phyloP scores from a whole-genome alignment of 1,140 invertebrate genomes.

The Drosophila subobscura region DNA sequence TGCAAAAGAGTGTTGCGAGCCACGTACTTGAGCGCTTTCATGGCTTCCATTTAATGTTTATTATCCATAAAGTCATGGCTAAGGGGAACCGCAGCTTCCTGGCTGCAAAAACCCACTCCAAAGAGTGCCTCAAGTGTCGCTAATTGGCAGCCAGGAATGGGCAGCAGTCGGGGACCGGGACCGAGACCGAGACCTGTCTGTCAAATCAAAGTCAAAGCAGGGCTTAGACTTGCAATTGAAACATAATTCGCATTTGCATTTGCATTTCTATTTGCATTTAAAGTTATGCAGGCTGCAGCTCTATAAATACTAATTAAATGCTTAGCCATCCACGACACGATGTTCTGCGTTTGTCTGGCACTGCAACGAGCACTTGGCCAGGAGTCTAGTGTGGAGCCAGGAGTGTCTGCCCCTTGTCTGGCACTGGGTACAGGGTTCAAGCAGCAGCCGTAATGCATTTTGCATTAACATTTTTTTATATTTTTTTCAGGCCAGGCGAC shows the following conservation, averaged over 20 bases:
- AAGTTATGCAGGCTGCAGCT: constrained; percentile 56
- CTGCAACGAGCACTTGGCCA: constrained; percentile 47
- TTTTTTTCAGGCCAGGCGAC: constrained; percentile 19
- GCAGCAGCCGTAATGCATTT: constrained; percentile 73
- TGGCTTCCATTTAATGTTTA: constrained; percentile 36
- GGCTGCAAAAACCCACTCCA: constrained; percentile 4
- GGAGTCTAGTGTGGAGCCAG: constrained; percentile 29
- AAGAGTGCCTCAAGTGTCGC: constrained; percentile 7
- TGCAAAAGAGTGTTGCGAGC: constrained; percentile 6
- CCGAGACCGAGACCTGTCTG: constrained; percentile 3
- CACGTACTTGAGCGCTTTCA: constrained; percentile 14
- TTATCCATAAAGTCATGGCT: constrained; percentile 9
- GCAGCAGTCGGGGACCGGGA: not conserved
- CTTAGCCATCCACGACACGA: constrained; percentile 43
- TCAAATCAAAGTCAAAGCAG: constrained; percentile 24
- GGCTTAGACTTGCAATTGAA: constrained; percentile 38
- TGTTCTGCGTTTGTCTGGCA: constrained; percentile 34
- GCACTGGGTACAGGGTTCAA: constrained; percentile 51
- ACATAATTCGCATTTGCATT: constrained; percentile 57
- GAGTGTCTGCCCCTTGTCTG: constrained; percentile 21
- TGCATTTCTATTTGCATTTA: constrained; percentile 48
- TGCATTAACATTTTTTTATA: constrained; percentile 70
- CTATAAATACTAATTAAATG: constrained; percentile 67
- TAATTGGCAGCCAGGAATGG: constrained; percentile 31
- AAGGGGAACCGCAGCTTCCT: constrained; percentile 13